Base-by-base conservation (phyloP, 2,888 invertebrate species). In the Yponomeuta cagnagella region DNA sequence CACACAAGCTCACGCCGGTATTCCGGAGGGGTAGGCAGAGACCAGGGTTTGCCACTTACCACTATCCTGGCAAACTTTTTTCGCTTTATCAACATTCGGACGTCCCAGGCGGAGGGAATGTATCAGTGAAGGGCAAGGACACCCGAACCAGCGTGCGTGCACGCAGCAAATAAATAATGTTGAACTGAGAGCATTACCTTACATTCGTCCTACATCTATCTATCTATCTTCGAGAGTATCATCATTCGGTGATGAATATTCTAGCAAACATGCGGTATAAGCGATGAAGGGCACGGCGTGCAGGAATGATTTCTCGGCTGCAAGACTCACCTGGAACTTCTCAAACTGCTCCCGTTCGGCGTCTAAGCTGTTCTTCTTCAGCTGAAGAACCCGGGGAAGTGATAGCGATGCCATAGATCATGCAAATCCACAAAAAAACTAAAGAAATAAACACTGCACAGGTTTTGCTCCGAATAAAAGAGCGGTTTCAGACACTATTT, bases 271-370 rank as follows among this genome's bases (percentile, higher is more conserved):
- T 12, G 52, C 15, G 15, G 15, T 5, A 58, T 58, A 58, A 3
- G 52, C 15, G 15, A 58, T 15, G 15, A 12, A 58, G 52, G 15
- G 15, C 15, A 58, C 4, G 15, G 52, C 52, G 12, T 58, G 52
- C 52, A 15, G 15, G 52, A 15, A 43, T 43, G 43, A 43, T 43
- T 43, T 8, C 6, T 12, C 4, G 10, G 67, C 10, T 43, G 43
- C 43, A 15, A 6, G 10, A 15, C 86, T 81, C 89, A 96, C 96
- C 95, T 96, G 96, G 81, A 95, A 94, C 87, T 96, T 96, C 88
- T 97, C 97, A 84, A 97, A 97, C 79, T 95, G 95, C 85, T 97
- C 97, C 71, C 96, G 93, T 86, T 96, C 96, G 75, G 95, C 93
- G 83, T 96, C 96, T 82, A 96, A 86, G 82, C 95, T 96, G 74